Evolutionary conservation across 2,797 vertebrate species (phyloP).

Genomic region (Heteromormyrus szaboi): DNA sequence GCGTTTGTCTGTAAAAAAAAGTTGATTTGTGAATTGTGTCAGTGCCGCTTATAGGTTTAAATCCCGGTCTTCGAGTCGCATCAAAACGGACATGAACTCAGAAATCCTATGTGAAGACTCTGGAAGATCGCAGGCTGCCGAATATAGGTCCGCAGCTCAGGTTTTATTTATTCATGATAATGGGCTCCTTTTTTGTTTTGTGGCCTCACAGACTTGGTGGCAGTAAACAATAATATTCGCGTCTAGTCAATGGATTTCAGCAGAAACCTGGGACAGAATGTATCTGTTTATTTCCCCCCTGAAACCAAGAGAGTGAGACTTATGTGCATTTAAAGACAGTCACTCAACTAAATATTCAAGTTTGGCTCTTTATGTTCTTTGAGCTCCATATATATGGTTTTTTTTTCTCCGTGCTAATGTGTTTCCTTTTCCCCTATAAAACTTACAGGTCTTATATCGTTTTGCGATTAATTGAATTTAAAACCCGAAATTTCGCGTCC

Average conservation of each 20-base stretch:
- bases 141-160: neutral
- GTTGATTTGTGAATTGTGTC: neutral
- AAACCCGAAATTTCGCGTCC: neutral
- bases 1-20: neutral
- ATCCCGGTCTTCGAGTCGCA: neutral
- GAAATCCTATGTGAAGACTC: neutral
- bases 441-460: neutral
- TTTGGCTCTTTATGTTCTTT: neutral
- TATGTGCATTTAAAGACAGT: neutral
- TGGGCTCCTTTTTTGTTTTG: neutral
- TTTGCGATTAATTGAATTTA: neutral
- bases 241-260: neutral
- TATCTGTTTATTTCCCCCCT: neutral
- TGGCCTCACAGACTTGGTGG: neutral
- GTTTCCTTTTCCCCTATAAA: neutral
- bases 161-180: slow-evolving; percentile 22
- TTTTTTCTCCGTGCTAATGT: neutral
- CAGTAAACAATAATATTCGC: neutral
- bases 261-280: neutral
- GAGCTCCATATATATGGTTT: neutral
- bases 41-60: neutral
- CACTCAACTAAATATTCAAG: neutral
- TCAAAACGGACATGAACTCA: neutral
- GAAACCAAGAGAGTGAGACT: slow-evolving; percentile 2
- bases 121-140: neutral